These are phyloP conservation scores for Neodontobutis hainanensis DNA, from an alignment of 2,113 vertebrate species.

Conservation along the genomic window DNA sequence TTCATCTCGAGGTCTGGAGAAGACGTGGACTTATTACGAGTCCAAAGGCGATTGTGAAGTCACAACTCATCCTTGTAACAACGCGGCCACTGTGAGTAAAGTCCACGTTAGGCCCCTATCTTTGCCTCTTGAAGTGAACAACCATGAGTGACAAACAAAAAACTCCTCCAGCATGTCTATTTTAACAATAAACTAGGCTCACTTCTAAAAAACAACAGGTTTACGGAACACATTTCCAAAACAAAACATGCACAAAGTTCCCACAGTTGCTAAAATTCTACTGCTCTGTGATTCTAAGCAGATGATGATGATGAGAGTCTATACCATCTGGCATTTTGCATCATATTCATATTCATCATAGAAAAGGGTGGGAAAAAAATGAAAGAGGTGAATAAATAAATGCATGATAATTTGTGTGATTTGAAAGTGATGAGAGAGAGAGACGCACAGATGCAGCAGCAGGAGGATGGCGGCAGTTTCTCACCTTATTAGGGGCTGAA, in stretches of 20 bases:
- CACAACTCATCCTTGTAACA: background rate
- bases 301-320: background rate
- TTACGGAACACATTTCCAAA: constrained; percentile 3
- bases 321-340: constrained; percentile 27
- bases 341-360: constrained; percentile 22
- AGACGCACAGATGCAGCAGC: constrained; percentile 7
- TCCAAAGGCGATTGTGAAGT: background rate
- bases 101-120: background rate
- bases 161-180: background rate
- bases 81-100: background rate
- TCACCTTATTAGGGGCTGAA: constrained; percentile 35
- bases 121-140: background rate
- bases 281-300: background rate
- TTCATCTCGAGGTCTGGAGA: background rate
- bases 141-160: background rate
- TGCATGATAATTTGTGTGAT: constrained; percentile 5
- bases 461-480: constrained; percentile 40
- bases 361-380: background rate
- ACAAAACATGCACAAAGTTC: constrained; percentile 18
- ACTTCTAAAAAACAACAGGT: background rate
- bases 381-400: constrained; percentile 13
- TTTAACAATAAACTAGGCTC: background rate
- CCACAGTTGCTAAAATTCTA: background rate
- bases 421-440: constrained; percentile 5
- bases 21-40: background rate